These are phyloP conservation scores for Saccostrea cuccullata DNA, from an alignment of 1,140 invertebrate genomes.

Conservation along the genomic window DNA sequence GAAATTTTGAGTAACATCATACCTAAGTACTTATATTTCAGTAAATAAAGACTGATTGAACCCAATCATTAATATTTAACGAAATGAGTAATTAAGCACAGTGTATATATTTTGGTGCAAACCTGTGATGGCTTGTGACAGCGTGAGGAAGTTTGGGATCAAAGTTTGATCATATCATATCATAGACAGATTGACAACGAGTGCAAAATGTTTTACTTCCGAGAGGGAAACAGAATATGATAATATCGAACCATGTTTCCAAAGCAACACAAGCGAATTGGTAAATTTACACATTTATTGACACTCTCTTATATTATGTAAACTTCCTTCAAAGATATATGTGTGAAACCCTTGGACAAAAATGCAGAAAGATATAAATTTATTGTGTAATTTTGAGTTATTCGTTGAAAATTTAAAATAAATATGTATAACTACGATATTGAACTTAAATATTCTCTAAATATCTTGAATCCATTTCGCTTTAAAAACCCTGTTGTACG, in stretches of 20 bases:
- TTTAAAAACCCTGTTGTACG: no score
- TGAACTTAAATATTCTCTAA: no score
- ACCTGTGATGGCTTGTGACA: neutral
- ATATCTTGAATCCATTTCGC: no score
- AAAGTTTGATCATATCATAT: neutral
- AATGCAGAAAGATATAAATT: neutral
- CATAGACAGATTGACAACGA: neutral
- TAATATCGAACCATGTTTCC: neutral
- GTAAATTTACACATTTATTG: neutral
- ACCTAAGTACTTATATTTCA: neutral
- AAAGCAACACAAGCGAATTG: neutral
- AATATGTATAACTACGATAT: no score
- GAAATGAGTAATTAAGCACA: neutral
- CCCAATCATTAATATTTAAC: neutral
- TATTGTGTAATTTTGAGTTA: no score
- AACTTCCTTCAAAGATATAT: no score
- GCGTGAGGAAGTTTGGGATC: conserved; percentile 1
- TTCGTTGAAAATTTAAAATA: no score
- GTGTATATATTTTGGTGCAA: conserved; percentile 3
- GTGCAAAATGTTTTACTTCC: neutral
- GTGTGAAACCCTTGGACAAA: neutral
- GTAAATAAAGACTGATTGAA: neutral
- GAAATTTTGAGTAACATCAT: neutral
- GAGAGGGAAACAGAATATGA: no score
- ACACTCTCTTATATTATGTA: no score